phyloP scores from a whole-genome alignment of 2,797 vertebrate species.

The Chaetophractus vellerosus region DNA sequence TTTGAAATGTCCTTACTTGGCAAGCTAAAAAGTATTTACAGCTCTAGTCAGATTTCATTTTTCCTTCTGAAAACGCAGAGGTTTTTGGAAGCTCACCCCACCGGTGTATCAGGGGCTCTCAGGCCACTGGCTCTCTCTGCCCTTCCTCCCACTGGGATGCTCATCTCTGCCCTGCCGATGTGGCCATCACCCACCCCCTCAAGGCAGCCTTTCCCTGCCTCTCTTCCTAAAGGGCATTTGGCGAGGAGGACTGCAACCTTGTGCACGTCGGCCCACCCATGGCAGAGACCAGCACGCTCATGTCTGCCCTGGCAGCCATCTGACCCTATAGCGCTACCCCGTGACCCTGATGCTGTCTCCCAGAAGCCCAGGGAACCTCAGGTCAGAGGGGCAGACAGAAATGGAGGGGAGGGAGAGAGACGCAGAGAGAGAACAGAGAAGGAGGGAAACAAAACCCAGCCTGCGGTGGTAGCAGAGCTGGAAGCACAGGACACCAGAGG shows the following conservation, averaged over 20 bases:
- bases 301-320: fast-evolving
- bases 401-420: background rate
- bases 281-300: background rate
- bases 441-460: background rate
- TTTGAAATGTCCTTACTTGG: background rate
- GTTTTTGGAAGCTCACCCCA: background rate
- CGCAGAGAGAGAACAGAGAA: background rate
- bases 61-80: background rate
- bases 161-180: background rate
- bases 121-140: background rate
- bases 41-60: background rate
- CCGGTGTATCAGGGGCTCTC: too few species aligned
- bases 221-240: background rate
- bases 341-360: background rate
- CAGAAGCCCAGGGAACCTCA: background rate
- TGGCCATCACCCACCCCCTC: slow-evolving; percentile 45
- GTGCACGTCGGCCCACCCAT: fast-evolving
- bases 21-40: background rate
- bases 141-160: background rate
- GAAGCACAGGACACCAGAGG: background rate
- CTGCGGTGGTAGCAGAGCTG: background rate
- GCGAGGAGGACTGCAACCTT: fast-evolving
- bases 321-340: background rate
- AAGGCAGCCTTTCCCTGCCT: slow-evolving; percentile 53
- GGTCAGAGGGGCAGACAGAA: background rate